These are phyloP conservation scores for Cherax destructor DNA, from an alignment of 1,140 invertebrate genomes.

Conservation along the genomic window DNA sequence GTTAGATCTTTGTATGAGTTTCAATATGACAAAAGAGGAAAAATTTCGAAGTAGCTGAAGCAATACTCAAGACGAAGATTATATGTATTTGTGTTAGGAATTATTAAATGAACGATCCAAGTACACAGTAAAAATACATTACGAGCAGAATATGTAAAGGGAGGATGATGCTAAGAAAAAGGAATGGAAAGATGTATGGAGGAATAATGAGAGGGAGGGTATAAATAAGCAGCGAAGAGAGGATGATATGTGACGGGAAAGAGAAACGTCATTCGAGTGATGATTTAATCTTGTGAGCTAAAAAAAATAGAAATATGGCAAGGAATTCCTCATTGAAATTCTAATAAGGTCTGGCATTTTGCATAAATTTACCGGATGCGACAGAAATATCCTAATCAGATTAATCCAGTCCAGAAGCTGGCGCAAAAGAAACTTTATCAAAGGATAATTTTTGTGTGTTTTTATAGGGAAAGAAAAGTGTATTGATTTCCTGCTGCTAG, in stretches of 20 bases:
- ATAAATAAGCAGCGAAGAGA: neutral
- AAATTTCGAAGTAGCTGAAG: no score
- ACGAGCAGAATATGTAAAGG: no score
- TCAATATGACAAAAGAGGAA: no score
- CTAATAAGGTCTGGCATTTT: neutral
- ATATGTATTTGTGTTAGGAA: no score
- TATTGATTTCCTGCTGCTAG: no score
- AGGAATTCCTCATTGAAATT: neutral
- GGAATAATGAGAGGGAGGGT: neutral
- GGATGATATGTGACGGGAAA: neutral
- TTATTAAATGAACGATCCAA: no score
- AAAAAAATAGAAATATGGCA: neutral
- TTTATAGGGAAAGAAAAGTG: no score
- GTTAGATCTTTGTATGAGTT: no score
- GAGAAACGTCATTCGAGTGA: neutral
- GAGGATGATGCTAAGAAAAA: neutral
- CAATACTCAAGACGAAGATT: no score
- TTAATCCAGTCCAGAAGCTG: neutral
- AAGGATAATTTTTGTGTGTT: no score
- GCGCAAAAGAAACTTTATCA: no score
- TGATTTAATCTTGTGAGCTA: neutral
- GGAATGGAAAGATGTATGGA: neutral
- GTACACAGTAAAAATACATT: no score
- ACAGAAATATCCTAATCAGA: neutral
- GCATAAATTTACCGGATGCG: neutral